A percentile compares a stretch with the other conserved stretches of the same genome.
phyloP scores from a whole-genome alignment of 2,113 vertebrate genomes.

The Zingel zingel region DNA sequence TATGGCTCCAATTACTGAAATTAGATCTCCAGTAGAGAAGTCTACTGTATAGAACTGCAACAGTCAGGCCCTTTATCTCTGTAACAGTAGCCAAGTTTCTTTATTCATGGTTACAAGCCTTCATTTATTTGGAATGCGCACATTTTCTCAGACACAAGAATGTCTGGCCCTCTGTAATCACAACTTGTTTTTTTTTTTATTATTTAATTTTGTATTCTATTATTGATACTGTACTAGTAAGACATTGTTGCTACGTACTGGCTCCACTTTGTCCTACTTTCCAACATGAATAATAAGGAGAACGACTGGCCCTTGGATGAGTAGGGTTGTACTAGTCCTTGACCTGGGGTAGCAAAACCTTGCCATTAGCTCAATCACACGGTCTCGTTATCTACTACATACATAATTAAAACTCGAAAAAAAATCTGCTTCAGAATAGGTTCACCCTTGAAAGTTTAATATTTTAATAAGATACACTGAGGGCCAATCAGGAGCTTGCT shows the following conservation, averaged over 20 bases:
- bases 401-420: slow-evolving; percentile 63
- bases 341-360: slow-evolving; percentile 57
- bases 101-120: slow-evolving; percentile 18
- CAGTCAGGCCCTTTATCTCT: slow-evolving; percentile 33
- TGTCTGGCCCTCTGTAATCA: not conserved
- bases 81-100: slow-evolving; percentile 13
- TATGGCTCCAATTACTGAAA: slow-evolving; percentile 73
- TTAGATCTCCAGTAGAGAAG: slow-evolving; percentile 61
- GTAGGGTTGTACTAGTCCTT: slow-evolving; percentile 46
- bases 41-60: slow-evolving; percentile 31
- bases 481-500: slow-evolving; percentile 34
- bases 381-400: slow-evolving; percentile 62
- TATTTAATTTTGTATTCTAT: not conserved
- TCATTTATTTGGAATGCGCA: not conserved
- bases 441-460: slow-evolving; percentile 59
- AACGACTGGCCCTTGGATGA: not conserved
- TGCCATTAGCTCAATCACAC: slow-evolving; percentile 59
- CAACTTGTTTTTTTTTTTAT: not conserved
- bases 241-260: not conserved
- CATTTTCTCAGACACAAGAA: not conserved
- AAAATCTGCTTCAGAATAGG: slow-evolving; percentile 27
- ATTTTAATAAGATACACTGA: slow-evolving; percentile 51
- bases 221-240: not conserved
- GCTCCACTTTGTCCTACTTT: slow-evolving; percentile 12
- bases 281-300: slow-evolving; percentile 3